Base-by-base conservation (phyloP, 37 sponge, comb jelly and placozoan species). In the Ianthella basta region DNA sequence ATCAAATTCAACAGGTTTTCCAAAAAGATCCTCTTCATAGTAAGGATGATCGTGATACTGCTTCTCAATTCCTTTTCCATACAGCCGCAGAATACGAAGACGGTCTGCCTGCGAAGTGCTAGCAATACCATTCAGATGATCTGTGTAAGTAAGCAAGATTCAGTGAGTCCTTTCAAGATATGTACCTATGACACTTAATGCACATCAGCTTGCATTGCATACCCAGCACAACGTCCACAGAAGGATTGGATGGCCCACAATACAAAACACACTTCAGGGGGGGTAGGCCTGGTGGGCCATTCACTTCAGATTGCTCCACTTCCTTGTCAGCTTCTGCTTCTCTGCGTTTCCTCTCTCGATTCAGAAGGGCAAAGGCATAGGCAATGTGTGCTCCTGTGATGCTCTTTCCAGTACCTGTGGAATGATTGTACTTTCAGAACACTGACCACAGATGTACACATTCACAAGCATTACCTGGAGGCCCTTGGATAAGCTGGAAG, bases 401-500 rank as follows among this genome's bases (percentile, higher is more conserved):
- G 72, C 82, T 82, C 41, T 87, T 87, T 29, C 87, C 87, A 40
- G 87, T 87, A 18, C 87, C 87, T 87, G n/a, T n/a, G n/a, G n/a
- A n/a, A n/a, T n/a, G n/a, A n/a, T n/a, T n/a, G n/a, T n/a, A n/a
- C n/a, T n/a, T 44, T 10, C 50, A n/a, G n/a, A n/a, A 8, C 50
- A 8, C 50, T 10, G 3, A 8, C n/a, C 8, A 44, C 50, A 8
- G n/a, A n/a, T n/a, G n/a, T n/a, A n/a, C n/a, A n/a, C n/a, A n/a
- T n/a, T n/a, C 13, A 10, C 4, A 34, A 54, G 15, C 19, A 6
- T 72, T 19, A 93, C 93, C 93, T 79, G 93, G 93, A 53, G 93
- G 93, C 20, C 93, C 93, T 84, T 93, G 93, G 30, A 93, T 93
- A 10, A 93, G 70, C 24, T 82, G 83, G 37, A 93, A 93, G 19